Evolutionary conservation across 1,140 invertebrate species (phyloP).

Genomic region (Drosophila kikkawai): DNA sequence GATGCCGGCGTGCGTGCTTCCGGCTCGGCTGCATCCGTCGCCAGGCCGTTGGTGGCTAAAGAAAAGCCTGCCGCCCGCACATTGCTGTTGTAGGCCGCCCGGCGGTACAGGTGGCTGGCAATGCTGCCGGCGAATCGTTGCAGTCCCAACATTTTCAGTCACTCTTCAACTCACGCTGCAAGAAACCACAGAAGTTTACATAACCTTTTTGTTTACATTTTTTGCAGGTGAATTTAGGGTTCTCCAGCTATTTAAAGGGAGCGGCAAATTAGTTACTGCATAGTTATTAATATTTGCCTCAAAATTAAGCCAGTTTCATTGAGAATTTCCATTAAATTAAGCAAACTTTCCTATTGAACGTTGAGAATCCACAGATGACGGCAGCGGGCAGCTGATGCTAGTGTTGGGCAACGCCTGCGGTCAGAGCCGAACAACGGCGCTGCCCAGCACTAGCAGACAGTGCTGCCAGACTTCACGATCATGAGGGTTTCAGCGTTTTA

Average conservation of each 20-base stretch:
- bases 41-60: slow-evolving; percentile 44
- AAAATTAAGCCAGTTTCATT: slow-evolving; percentile 34
- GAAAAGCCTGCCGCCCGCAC: slow-evolving; percentile 57
- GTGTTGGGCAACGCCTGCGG: slow-evolving; percentile 1
- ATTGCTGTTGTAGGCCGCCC: slow-evolving; percentile 61
- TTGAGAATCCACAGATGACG: slow-evolving; percentile 64
- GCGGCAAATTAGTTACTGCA: neutral
- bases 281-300: neutral
- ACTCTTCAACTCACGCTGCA: slow-evolving; percentile 60
- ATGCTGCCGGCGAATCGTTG: slow-evolving; percentile 72
- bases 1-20: slow-evolving; percentile 36
- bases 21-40: slow-evolving; percentile 27
- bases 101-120: slow-evolving; percentile 60
- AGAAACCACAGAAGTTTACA: slow-evolving; percentile 76
- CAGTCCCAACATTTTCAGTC: slow-evolving; percentile 75
- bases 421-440: no score
- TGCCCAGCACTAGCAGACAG: slow-evolving; percentile 16
- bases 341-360: slow-evolving; percentile 59
- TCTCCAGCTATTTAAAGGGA: neutral
- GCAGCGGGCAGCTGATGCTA: slow-evolving; percentile 43
- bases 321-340: slow-evolving; percentile 29
- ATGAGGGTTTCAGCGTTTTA: no score
- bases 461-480: no score
- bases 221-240: neutral
- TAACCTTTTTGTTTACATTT: slow-evolving; percentile 84